Percentiles rank a stretch among this genome's conserved stretches.
Conservation (phyloP, 2,113 vertebrate genomes). For the Paradoxurus hermaphroditus region DNA sequence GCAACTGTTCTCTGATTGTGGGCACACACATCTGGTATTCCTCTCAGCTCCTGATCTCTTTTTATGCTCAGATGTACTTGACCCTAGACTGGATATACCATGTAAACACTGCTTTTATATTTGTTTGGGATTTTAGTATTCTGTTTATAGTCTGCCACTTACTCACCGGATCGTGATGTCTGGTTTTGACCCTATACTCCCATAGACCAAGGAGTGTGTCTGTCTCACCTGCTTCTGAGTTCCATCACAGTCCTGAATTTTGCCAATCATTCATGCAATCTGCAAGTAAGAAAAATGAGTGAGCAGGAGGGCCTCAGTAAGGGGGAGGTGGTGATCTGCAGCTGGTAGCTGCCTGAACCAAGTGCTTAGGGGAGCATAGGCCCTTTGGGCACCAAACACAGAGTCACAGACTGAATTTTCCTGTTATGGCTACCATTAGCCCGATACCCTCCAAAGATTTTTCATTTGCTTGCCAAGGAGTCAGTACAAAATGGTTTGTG, state of each 20-base stretch:
- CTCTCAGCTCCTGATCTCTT: not conserved
- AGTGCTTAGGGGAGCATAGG: not conserved
- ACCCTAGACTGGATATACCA: not conserved
- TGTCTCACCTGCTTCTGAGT: not conserved
- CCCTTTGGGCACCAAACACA: not conserved
- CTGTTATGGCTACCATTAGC: not conserved
- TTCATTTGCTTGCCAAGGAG: constrained; percentile 35
- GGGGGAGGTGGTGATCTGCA: rapidly evolving
- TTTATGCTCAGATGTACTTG: not conserved
- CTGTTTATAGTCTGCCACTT: not conserved
- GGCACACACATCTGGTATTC: not conserved
- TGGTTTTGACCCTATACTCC: not conserved
- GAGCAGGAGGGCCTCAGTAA: not conserved
- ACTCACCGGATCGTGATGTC: not conserved
- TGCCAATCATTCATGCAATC: not conserved
- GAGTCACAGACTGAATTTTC: not conserved
- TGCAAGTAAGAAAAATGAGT: not conserved
- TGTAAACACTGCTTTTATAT: not conserved
- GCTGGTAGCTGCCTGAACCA: not conserved
- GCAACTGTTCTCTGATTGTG: not conserved
- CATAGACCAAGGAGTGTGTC: not conserved
- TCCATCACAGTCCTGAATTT: not conserved
- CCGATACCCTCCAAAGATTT: not conserved
- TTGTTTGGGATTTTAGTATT: not conserved
- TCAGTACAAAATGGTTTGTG: not conserved